Percentiles rank a stretch among this genome's conserved stretches.
Conservation (phyloP, 2,888 invertebrate species). For the Drosophila anceps region DNA sequence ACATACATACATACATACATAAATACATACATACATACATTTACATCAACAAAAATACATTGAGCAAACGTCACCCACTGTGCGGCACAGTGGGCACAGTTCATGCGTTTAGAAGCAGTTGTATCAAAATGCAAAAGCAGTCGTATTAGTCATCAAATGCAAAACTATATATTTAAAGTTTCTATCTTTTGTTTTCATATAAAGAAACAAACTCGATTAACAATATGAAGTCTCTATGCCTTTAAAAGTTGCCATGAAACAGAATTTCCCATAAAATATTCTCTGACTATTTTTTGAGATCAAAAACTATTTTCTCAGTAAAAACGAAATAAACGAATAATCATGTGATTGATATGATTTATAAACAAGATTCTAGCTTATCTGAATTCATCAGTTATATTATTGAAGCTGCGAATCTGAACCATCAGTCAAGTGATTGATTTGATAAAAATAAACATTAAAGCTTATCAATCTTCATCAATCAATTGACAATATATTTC, state of each 20-base stretch:
- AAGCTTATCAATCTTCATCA: too few species aligned
- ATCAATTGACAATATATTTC: neutral
- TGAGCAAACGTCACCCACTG: constrained; percentile 5
- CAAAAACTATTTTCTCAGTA: neutral
- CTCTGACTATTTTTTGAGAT: neutral
- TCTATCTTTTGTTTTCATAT: neutral
- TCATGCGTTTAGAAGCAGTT: constrained; percentile 22
- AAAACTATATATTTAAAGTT: neutral
- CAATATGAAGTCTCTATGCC: neutral
- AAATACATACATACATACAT: constrained; percentile 17
- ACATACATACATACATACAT: constrained; percentile 17
- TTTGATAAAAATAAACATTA: neutral
- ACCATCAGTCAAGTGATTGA: neutral
- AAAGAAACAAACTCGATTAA: neutral
- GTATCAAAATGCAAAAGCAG: constrained; percentile 24
- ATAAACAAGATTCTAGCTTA: neutral
- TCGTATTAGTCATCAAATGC: neutral
- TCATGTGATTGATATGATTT: neutral
- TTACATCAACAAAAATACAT: neutral
- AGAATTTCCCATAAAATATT: neutral
- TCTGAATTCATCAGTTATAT: neutral
- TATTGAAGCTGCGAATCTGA: neutral
- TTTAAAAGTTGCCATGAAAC: neutral
- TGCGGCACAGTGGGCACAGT: constrained; percentile 16
- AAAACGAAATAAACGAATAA: neutral